A percentile compares a stretch with the other conserved stretches of the same genome.
Evolutionary conservation across 23 tunicate genomes (phyloP).

Genomic region (Halocynthia aurantium): DNA sequence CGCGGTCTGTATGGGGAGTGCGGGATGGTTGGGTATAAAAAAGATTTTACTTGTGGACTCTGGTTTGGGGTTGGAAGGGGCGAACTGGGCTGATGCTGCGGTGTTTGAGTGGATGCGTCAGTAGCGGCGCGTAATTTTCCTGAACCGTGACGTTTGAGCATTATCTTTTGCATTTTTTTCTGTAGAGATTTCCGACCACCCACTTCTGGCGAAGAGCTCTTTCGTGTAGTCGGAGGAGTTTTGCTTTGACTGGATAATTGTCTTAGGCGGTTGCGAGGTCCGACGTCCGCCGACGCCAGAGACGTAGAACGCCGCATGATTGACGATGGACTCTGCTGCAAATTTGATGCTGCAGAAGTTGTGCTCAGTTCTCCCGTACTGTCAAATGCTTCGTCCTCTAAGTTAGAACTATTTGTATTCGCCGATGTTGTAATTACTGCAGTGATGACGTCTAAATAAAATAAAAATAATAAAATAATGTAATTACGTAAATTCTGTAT

Average conservation of each 20-base stretch:
- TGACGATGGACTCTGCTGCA: not conserved
- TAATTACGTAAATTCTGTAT: too few species aligned
- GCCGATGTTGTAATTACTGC: not conserved
- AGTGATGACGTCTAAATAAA: constrained; percentile 9
- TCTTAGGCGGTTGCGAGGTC: not conserved
- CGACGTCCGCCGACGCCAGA: constrained; percentile 48
- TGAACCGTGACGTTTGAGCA: constrained; percentile 27
- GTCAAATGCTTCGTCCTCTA: constrained; percentile 67
- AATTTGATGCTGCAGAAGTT: not conserved
- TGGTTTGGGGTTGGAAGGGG: not conserved
- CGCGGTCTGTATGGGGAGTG: not conserved
- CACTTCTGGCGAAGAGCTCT: constrained; percentile 9
- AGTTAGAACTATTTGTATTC: not conserved
- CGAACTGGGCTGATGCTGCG: not conserved
- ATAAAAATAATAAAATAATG: not conserved
- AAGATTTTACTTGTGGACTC: constrained; percentile 16
- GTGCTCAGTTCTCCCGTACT: not conserved
- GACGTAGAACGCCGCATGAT: constrained; percentile 45
- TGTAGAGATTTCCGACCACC: constrained; percentile 17
- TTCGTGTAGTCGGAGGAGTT: constrained; percentile 50
- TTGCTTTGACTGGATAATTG: constrained; percentile 9
- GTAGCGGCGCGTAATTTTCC: constrained; percentile 8
- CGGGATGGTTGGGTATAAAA: constrained; percentile 36
- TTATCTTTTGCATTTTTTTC: constrained; percentile 40
- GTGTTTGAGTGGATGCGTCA: constrained; percentile 36